phyloP scores from a whole-genome alignment of 2,888 invertebrate genomes.

The Coremacera marginata region DNA sequence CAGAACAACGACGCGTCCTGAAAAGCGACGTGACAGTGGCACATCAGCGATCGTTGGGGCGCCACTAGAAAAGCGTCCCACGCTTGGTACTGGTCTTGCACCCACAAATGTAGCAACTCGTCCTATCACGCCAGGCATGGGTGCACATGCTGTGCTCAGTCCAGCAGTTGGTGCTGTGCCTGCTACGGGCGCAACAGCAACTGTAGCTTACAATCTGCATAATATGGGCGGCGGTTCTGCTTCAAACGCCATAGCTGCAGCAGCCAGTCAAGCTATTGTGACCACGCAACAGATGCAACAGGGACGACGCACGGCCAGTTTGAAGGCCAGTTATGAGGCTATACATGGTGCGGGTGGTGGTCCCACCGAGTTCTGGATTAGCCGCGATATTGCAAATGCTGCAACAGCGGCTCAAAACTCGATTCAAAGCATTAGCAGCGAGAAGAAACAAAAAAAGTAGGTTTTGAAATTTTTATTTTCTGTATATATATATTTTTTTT shows the following conservation, averaged over 20 bases:
- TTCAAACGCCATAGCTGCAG: slow-evolving; percentile 91
- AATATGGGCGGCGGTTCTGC: slow-evolving; percentile 78
- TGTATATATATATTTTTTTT: slow-evolving; percentile 31
- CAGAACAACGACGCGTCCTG: slow-evolving; percentile 73
- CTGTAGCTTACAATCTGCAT: slow-evolving; percentile 78
- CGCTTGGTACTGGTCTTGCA: slow-evolving; percentile 52
- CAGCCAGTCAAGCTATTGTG: slow-evolving; percentile 95
- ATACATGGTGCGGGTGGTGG: slow-evolving; percentile 78
- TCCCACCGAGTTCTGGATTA: slow-evolving; percentile 77
- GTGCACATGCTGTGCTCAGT: slow-evolving; percentile 62
- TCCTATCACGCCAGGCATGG: slow-evolving; percentile 56
- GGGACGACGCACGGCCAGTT: slow-evolving; percentile 90
- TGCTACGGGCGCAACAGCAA: slow-evolving; percentile 59
- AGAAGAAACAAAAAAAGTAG: slow-evolving; percentile 62
- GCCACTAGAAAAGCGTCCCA: slow-evolving; percentile 64
- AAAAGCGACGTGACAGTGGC: slow-evolving; percentile 81
- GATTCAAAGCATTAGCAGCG: slow-evolving; percentile 75
- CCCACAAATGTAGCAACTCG: slow-evolving; percentile 62
- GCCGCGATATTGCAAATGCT: slow-evolving; percentile 76
- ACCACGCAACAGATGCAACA: slow-evolving; percentile 97
- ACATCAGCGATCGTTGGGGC: slow-evolving; percentile 66
- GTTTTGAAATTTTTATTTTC: slow-evolving; percentile 15
- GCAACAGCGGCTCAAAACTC: slow-evolving; percentile 77
- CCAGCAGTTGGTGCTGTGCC: slow-evolving; percentile 56
- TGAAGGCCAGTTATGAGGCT: slow-evolving; percentile 96